Conservation (phyloP, 92 coral and sea anemone species). For the Scolanthus callimorphus region DNA sequence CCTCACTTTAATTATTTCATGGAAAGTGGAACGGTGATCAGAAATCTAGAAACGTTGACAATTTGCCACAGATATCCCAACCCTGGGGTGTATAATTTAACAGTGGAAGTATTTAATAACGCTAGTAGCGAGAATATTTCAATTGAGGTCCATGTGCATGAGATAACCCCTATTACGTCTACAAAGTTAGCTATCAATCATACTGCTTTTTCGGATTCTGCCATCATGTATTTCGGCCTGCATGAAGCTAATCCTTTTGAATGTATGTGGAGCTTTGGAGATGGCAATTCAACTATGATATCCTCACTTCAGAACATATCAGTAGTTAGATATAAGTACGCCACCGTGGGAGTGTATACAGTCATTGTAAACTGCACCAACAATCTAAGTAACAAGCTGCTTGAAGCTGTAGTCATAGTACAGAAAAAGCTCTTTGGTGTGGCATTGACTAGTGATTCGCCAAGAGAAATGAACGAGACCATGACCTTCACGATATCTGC, state of each 20-base stretch:
- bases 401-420: slow-evolving; percentile 16
- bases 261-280: slow-evolving; percentile 56
- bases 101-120: slow-evolving; percentile 45
- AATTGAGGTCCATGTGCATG: slow-evolving; percentile 5
- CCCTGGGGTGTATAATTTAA: slow-evolving; percentile 35
- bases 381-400: slow-evolving; percentile 19
- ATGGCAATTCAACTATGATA: slow-evolving; percentile 27
- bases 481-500: slow-evolving; percentile 34
- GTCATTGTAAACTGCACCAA: slow-evolving; percentile 46
- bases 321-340: slow-evolving; percentile 17
- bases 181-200: slow-evolving; percentile 9
- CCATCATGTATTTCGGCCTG: slow-evolving; percentile 24
- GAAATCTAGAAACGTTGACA: slow-evolving; percentile 16
- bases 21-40: slow-evolving; percentile 34
- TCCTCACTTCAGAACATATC: slow-evolving; percentile 36
- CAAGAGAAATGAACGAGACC: slow-evolving; percentile 41
- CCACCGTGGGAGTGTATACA: slow-evolving; percentile 12
- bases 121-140: slow-evolving; percentile 28
- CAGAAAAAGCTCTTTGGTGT: slow-evolving; percentile 43
- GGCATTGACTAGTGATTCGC: slow-evolving; percentile 32
- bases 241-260: slow-evolving; percentile 45
- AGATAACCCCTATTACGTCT: slow-evolving; percentile 15
- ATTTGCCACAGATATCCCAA: slow-evolving; percentile 4
- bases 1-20: slow-evolving; percentile 26
- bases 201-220: slow-evolving; percentile 18